Evolutionary conservation across 2,113 vertebrate genomes (phyloP), one percentile per base, ranked within the genome.

Genomic region (Argyrosomus japonicus): DNA sequence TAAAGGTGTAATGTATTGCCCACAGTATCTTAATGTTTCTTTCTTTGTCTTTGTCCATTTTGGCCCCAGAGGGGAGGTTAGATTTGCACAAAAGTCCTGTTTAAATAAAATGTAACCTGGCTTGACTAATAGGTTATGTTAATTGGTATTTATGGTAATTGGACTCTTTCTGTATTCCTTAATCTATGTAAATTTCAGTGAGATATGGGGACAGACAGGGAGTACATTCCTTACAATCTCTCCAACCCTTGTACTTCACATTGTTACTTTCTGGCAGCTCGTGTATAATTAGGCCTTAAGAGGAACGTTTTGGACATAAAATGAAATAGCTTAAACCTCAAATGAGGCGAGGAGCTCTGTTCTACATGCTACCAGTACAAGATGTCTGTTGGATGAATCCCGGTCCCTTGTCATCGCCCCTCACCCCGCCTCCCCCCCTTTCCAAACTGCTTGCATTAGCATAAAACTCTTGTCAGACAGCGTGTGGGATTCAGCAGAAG

Each of bases 381-480:
- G 86, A 80, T 25, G 83, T 88, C 79, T 84, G 80, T 25, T 54
- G 25, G 74, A 82, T 54, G 62, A 89, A 32, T 81, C 74, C 67
- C 3, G 8, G 76, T 77, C 76, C 77, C 90, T 73, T 85, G 87
- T 91, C 90, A 86, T 68, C 29, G n/a, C 36, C 68, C 70, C 70
- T 63, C 77, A 4, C 50, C 15, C 45, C 65, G 53, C 23, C 64
- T 23, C 14, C 21, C 23, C 45, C 3, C 63, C 70, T 7, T 58
- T 29, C 63, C 73, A 54, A 89, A 89, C 80, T 85, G 89, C 91
- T 79, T 56, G 67, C 87, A 88, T 90, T 90, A 65, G 89, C 93
- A 93, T 91, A 93, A 92, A 92, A 86, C 71, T 92, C 81, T 64
- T 84, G 87, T 88, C 90, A 87, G 79, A 69, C 67, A 68, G 73